phyloP scores from a whole-genome alignment of 2,797 vertebrate genomes.

The Semaprochilodus insignis region DNA sequence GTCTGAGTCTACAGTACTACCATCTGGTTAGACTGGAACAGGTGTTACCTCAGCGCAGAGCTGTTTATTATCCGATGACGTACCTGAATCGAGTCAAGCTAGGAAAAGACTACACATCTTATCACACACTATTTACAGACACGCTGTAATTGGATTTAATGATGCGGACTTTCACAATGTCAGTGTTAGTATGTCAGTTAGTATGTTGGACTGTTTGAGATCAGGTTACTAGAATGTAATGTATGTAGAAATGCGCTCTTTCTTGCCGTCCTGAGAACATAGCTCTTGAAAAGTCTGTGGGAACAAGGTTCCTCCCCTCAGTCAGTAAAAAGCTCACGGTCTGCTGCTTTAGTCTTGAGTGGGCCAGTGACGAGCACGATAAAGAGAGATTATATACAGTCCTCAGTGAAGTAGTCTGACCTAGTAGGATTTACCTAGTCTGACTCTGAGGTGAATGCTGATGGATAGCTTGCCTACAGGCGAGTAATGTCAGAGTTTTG shows the following conservation, averaged over 20 bases:
- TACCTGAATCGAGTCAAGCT: background rate
- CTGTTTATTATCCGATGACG: background rate
- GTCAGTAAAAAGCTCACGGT: constrained; percentile 8
- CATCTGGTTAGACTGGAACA: constrained; percentile 25
- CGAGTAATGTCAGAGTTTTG: background rate
- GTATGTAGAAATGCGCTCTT: background rate
- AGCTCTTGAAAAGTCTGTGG: background rate
- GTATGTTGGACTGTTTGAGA: background rate
- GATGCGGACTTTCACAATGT: background rate
- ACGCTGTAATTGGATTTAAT: constrained; percentile 13
- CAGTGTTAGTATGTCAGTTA: no score
- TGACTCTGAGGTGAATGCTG: constrained; percentile 33
- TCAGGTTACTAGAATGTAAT: background rate
- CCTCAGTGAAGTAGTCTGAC: constrained; percentile 28
- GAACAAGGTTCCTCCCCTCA: background rate
- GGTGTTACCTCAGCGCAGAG: constrained; percentile 22
- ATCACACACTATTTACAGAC: constrained; percentile 7
- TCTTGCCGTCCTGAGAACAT: background rate
- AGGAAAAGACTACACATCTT: background rate
- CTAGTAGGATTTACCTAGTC: constrained; percentile 23
- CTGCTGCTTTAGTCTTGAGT: constrained; percentile 32
- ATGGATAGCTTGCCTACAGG: constrained; percentile 21
- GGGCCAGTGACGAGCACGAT: constrained; percentile 22
- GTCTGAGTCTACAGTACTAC: constrained; percentile 16
- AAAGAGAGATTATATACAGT: constrained; percentile 25